Evolutionary conservation across 1,140 invertebrate species (phyloP).

Genomic region (Aphelenchoides avenae): DNA sequence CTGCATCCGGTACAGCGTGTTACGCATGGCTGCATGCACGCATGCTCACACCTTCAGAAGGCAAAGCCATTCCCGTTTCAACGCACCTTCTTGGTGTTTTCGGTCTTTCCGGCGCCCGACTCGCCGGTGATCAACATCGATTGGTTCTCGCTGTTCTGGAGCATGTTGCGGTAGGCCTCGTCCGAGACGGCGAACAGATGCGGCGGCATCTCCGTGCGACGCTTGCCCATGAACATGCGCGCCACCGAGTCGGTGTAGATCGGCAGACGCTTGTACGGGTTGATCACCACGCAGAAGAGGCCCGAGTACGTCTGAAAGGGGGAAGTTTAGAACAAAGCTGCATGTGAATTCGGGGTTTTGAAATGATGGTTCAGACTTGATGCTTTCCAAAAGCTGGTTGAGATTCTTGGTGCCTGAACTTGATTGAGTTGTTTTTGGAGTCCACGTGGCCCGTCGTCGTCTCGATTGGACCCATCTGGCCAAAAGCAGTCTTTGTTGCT

Average conservation of each 20-base stretch:
- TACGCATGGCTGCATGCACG: too few species aligned
- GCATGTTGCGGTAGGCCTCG: constrained; percentile 98
- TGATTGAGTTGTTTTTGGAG: too few species aligned
- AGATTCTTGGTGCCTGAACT: background rate
- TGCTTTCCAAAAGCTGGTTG: background rate
- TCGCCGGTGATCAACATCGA: constrained; percentile 92
- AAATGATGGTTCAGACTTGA: too few species aligned
- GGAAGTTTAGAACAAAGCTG: background rate
- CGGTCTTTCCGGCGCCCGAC: constrained; percentile 69
- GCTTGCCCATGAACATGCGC: constrained; percentile 93
- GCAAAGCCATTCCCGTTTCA: background rate
- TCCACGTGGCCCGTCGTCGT: too few species aligned
- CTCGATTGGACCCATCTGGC: too few species aligned
- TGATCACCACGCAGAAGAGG: constrained; percentile 99
- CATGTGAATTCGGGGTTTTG: background rate
- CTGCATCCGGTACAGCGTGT: too few species aligned
- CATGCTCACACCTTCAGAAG: too few species aligned
- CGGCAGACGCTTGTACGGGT: constrained; percentile 98
- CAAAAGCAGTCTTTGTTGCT: too few species aligned
- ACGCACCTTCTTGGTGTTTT: constrained; percentile 69
- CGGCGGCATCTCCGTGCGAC: constrained; percentile 87
- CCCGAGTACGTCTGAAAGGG: constrained; percentile 89
- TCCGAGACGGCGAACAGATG: constrained; percentile 91
- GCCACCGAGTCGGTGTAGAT: constrained; percentile 95
- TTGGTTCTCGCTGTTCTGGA: constrained; percentile 93